Percentiles rank a stretch among this genome's conserved stretches.
phyloP scores from a whole-genome alignment of 2,888 invertebrate genomes.

The Scaptodrosophila latifasciaeformis region DNA sequence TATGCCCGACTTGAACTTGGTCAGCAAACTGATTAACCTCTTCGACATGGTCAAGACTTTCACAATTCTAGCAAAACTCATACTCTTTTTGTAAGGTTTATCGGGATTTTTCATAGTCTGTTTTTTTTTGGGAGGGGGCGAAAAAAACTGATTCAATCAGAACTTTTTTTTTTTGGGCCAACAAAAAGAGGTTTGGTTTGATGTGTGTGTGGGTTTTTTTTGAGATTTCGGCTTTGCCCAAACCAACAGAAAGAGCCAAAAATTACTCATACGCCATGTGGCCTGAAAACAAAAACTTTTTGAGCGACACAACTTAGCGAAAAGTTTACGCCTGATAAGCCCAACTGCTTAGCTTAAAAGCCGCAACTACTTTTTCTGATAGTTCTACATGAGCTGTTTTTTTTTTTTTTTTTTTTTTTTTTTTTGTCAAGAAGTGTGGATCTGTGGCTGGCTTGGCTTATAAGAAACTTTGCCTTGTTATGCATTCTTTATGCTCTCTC shows the following conservation, averaged over 20 bases:
- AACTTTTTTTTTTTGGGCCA: no score
- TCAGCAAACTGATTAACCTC: conserved; percentile 2
- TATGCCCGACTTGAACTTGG: conserved; percentile 31
- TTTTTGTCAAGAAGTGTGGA: background rate
- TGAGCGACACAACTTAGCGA: conserved; percentile 22
- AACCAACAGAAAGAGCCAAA: background rate
- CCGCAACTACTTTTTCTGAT: conserved; percentile 10
- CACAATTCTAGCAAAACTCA: no score
- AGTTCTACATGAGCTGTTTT: conserved; percentile 31
- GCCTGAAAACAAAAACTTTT: conserved; percentile 45
- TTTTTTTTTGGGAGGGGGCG: background rate
- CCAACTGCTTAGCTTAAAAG: conserved; percentile 26
- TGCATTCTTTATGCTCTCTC: no score
- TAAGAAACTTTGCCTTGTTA: conserved; percentile 16
- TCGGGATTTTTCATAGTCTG: conserved; percentile 1
- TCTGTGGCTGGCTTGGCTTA: background rate
- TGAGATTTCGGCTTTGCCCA: background rate
- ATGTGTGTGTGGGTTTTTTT: background rate
- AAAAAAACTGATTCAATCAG: no score
- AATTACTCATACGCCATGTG: conserved; percentile 29
- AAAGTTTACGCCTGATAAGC: no score
- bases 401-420: conserved; percentile 24
- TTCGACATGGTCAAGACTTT: background rate
- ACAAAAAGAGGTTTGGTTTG: no score
- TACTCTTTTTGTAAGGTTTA: no score